Evolutionary conservation across 2,113 vertebrate species (phyloP).

Genomic region (Mesitornis unicolor): DNA sequence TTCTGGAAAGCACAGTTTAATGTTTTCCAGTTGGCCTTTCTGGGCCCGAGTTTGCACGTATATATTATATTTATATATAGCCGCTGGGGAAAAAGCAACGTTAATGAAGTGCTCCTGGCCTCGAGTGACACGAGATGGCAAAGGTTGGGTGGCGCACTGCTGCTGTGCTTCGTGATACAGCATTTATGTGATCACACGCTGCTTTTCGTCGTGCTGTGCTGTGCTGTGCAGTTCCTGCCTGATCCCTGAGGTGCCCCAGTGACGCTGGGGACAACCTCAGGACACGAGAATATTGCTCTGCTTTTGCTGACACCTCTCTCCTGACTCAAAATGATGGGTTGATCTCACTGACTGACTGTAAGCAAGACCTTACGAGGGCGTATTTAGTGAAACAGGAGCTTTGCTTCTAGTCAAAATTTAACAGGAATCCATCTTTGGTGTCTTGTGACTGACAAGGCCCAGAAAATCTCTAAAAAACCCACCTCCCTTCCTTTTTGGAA

Average conservation of each 20-base stretch:
- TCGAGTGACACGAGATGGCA: background rate
- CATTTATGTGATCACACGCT: background rate
- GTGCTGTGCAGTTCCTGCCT: background rate
- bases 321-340: too few species aligned
- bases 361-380: background rate
- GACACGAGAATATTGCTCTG: background rate
- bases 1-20: background rate
- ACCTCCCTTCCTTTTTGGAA: background rate
- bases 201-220: background rate
- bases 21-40: background rate
- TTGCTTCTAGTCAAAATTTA: background rate
- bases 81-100: background rate
- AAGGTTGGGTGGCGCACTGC: background rate
- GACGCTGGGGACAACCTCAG: background rate
- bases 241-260: too few species aligned
- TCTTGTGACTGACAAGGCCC: background rate
- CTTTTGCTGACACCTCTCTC: background rate
- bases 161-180: background rate
- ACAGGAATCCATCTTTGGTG: background rate
- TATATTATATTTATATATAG: too few species aligned
- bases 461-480: background rate
- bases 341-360: background rate
- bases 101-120: background rate
- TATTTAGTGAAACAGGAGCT: background rate
- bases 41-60: background rate